Evolutionary conservation across 2,888 invertebrate genomes (phyloP).

Genomic region (Bellardia pandia): DNA sequence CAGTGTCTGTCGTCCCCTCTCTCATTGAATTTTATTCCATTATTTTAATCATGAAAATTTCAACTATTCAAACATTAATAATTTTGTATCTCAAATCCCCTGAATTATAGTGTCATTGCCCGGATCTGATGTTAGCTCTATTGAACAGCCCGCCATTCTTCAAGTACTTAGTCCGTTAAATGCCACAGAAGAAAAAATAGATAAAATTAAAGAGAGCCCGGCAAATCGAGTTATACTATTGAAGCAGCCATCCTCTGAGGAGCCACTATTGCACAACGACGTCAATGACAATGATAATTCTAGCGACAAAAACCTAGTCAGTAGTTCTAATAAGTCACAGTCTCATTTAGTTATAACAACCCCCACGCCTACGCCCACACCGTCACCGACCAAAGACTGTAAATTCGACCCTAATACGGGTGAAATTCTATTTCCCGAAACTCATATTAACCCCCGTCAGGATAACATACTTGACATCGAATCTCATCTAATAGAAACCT

Average conservation of each 20-base stretch:
- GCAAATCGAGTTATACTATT: conserved; percentile 51
- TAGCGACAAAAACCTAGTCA: conserved; percentile 77
- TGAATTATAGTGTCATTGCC: conserved; percentile 83
- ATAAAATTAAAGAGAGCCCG: conserved; percentile 53
- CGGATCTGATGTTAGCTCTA: conserved; percentile 81
- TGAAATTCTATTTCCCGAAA: conserved; percentile 34
- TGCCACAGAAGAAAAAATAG: conserved; percentile 69
- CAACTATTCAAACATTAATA: conserved; percentile 16
- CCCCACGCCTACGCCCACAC: conserved; percentile 44
- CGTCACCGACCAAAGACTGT: conserved; percentile 63
- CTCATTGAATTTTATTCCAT: conserved; percentile 6
- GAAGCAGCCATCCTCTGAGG: conserved; percentile 54
- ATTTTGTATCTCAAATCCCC: not conserved
- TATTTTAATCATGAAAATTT: conserved; percentile 10
- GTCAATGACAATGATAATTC: conserved; percentile 60
- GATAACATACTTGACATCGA: conserved; percentile 80
- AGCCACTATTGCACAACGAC: conserved; percentile 65
- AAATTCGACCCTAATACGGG: conserved; percentile 55
- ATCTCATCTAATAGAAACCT: conserved; percentile 83
- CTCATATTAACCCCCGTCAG: conserved; percentile 31
- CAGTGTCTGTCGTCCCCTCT: not conserved
- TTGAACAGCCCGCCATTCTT: conserved; percentile 82
- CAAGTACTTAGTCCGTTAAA: conserved; percentile 79
- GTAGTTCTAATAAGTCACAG: conserved; percentile 74
- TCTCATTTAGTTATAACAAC: conserved; percentile 72